Evolutionary conservation across 2,888 invertebrate genomes (phyloP).

Genomic region (Drosophila birchii): DNA sequence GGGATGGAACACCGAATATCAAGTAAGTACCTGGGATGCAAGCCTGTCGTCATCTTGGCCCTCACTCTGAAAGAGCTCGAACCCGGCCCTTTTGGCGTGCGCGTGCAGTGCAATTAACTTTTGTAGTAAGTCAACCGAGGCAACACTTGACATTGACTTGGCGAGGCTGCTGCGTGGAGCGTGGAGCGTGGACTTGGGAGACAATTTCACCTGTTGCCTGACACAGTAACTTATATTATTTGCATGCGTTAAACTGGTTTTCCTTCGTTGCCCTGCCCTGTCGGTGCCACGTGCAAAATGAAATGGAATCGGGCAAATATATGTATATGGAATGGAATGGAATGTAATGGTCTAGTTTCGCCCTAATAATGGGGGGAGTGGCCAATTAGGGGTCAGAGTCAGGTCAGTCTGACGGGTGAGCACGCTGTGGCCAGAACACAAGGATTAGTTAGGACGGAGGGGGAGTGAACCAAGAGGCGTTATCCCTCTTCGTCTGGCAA

Average conservation of each 20-base stretch:
- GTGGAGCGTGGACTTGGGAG: constrained; percentile 54
- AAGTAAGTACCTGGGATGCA: constrained; percentile 5
- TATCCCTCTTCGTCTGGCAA: constrained; percentile 35
- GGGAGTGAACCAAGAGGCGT: constrained; percentile 10
- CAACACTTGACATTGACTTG: constrained; percentile 76
- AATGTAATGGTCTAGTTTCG: constrained; percentile 17
- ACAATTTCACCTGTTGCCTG: constrained; percentile 83
- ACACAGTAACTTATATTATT: constrained; percentile 84
- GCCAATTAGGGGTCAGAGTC: constrained; percentile 40
- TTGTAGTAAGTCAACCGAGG: constrained; percentile 72
- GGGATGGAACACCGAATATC: constrained; percentile 14
- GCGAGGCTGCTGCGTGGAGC: constrained; percentile 11
- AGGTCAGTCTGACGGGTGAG: background rate
- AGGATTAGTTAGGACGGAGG: constrained; percentile 4
- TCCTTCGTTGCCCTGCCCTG: background rate
- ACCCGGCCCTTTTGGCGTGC: constrained; percentile 65
- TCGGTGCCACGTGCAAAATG: constrained; percentile 54
- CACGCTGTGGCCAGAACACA: constrained; percentile 18
- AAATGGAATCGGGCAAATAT: background rate
- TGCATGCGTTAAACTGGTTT: constrained; percentile 69
- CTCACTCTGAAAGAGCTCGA: constrained; percentile 1
- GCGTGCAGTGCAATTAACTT: constrained; percentile 79
- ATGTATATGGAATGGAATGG: background rate
- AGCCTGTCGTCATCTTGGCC: constrained; percentile 34
- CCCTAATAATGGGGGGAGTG: constrained; percentile 21